Conservation (phyloP, 2,113 vertebrate species). For the Bothrops jararaca region DNA sequence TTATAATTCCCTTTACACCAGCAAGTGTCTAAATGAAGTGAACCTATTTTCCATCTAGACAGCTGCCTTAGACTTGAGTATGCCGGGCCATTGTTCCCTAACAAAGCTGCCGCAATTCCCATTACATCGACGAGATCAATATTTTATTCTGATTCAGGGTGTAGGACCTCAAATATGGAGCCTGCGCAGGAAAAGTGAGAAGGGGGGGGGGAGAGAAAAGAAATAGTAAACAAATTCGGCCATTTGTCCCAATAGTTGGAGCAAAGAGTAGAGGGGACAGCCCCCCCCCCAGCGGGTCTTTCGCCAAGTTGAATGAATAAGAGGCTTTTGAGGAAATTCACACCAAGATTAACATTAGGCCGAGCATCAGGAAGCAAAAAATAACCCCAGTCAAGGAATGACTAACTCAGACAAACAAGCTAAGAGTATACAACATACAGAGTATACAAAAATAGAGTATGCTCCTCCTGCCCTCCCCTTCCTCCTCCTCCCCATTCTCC, state of each 20-base stretch:
- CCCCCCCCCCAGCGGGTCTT: not conserved
- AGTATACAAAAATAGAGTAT: no score
- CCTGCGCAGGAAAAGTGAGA: not conserved
- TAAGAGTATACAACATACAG: not conserved
- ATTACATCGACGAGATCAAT: not conserved
- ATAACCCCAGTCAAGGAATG: not conserved
- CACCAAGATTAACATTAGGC: not conserved
- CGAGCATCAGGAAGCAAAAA: not conserved
- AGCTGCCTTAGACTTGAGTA: slow-evolving; percentile 7
- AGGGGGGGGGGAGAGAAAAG: not conserved
- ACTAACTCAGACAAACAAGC: not conserved
- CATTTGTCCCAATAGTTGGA: not conserved
- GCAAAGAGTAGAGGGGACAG: not conserved
- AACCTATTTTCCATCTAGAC: not conserved
- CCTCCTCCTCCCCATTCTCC: not conserved
- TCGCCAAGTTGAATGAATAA: slow-evolving; percentile 24
- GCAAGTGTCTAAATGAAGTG: slow-evolving; percentile 3
- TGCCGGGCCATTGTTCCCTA: not conserved
- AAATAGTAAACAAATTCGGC: not conserved
- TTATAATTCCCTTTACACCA: not conserved
- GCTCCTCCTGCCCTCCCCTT: not conserved
- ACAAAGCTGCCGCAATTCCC: slow-evolving; percentile 7
- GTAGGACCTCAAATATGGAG: not conserved
- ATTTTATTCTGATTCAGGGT: slow-evolving; percentile 21
- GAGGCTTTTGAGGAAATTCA: slow-evolving; percentile 3